Percentiles rank a stretch among this genome's conserved stretches.
Conservation (phyloP, 1,140 invertebrate species). For the Tetraneura akinire region DNA sequence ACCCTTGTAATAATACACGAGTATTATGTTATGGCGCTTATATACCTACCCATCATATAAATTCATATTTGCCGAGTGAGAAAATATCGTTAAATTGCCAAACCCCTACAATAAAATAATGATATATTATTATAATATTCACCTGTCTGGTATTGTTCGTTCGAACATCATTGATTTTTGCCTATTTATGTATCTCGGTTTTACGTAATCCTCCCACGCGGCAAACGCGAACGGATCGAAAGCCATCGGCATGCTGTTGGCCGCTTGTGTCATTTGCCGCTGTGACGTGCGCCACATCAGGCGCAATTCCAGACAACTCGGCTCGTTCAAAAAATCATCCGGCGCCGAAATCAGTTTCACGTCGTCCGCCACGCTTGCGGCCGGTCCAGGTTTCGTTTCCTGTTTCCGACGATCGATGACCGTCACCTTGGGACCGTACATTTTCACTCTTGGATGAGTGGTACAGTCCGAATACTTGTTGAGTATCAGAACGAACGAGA, state of each 20-base stretch:
- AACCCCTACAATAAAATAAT: too few relatives aligned
- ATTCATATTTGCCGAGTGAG: too few relatives aligned
- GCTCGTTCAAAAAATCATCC: neutral
- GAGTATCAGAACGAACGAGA: neutral
- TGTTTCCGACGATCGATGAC: conserved; percentile 28
- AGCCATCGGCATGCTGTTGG: neutral
- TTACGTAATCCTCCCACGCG: conserved; percentile 17
- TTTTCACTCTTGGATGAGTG: conserved; percentile 25
- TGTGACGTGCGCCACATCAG: conserved; percentile 31
- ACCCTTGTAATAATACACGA: too few relatives aligned
- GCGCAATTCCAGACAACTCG: conserved; percentile 7
- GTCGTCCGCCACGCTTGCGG: neutral
- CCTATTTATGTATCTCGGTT: conserved; percentile 22
- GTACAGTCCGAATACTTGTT: conserved; percentile 11
- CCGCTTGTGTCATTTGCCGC: neutral
- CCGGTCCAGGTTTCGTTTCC: neutral
- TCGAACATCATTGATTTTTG: conserved; percentile 35
- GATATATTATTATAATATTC: neutral
- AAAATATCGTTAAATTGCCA: too few relatives aligned
- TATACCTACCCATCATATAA: too few relatives aligned
- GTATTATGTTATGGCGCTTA: too few relatives aligned
- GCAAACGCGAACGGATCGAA: conserved; percentile 10
- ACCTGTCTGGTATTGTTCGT: conserved; percentile 26
- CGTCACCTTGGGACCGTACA: conserved; percentile 37
- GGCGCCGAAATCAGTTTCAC: neutral